These are phyloP conservation scores for Helarctos malayanus DNA, from an alignment of 2,797 vertebrate genomes.

Conservation along the genomic window DNA sequence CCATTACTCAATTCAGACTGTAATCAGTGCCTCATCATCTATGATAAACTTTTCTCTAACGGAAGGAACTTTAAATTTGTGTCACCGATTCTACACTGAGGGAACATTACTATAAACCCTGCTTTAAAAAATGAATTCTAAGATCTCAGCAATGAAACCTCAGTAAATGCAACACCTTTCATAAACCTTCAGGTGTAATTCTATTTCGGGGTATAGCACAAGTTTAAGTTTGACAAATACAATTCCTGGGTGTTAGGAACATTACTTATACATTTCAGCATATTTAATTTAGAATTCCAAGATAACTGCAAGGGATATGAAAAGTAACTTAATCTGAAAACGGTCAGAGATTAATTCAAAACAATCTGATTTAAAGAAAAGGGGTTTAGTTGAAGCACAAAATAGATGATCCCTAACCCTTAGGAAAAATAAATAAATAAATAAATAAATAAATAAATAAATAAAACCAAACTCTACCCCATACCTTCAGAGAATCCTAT, in stretches of 20 bases:
- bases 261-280: constrained; percentile 20
- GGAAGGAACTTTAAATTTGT: background rate
- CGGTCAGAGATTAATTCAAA: background rate
- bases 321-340: constrained; percentile 36
- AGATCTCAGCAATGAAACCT: background rate
- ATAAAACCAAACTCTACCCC: background rate
- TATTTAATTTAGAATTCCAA: constrained; percentile 45
- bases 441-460: background rate
- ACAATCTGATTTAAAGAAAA: background rate
- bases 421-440: background rate
- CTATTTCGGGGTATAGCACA: background rate
- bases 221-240: background rate
- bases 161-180: constrained; percentile 15
- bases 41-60: background rate
- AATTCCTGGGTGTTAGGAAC: background rate
- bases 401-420: background rate
- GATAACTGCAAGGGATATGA: background rate
- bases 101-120: constrained; percentile 2
- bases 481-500: background rate
- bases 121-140: constrained; percentile 20
- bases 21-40: background rate
- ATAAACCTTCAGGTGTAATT: constrained; percentile 26
- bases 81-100: background rate
- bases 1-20: constrained; percentile 31
- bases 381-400: background rate